Evolutionary conservation across 1,140 invertebrate species (phyloP).

Genomic region (Coelopa frigida): DNA sequence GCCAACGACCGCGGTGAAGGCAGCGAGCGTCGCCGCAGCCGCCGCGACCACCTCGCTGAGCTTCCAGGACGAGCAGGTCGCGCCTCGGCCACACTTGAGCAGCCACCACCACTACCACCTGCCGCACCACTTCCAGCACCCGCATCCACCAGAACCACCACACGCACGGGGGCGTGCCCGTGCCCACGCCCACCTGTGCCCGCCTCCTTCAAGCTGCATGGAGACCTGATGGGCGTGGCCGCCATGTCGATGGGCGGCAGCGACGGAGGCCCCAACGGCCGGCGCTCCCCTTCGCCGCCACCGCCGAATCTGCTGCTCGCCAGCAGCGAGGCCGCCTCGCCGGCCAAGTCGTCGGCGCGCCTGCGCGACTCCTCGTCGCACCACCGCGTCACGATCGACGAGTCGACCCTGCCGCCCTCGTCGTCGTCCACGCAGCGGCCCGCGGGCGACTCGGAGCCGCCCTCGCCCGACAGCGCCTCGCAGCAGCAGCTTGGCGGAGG

Average conservation of each 20-base stretch:
- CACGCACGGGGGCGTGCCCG: constrained; percentile 28
- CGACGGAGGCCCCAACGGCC: constrained; percentile 5
- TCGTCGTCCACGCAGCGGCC: constrained; percentile 15
- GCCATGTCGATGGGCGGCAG: constrained; percentile 9
- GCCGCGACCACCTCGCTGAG: constrained; percentile 14
- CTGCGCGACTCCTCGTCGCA: constrained; percentile 32
- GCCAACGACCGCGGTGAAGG: constrained; percentile 7
- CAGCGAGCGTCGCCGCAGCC: constrained; percentile 1
- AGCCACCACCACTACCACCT: constrained; percentile 41
- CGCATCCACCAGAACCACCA: constrained; percentile 41
- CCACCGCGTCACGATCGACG: constrained; percentile 42
- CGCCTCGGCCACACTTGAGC: constrained; percentile 26
- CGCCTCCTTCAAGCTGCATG: constrained; percentile 8
- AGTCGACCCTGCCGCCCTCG: constrained; percentile 34
- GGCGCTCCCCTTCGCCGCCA: constrained; percentile 9
- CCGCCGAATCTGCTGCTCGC: constrained; percentile 9
- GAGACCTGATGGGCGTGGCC: constrained; percentile 10
- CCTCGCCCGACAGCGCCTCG: constrained; percentile 27
- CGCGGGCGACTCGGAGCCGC: constrained; percentile 40
- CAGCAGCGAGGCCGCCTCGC: constrained; percentile 50
- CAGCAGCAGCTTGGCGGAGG: constrained; percentile 15
- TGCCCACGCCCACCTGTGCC: constrained; percentile 37
- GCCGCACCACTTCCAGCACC: constrained; percentile 42
- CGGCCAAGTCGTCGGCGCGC: constrained; percentile 33
- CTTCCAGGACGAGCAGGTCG: constrained; percentile 19